These are phyloP conservation scores for Philypnodon macrostomus DNA, from an alignment of 2,797 vertebrate species.

Conservation along the genomic window DNA sequence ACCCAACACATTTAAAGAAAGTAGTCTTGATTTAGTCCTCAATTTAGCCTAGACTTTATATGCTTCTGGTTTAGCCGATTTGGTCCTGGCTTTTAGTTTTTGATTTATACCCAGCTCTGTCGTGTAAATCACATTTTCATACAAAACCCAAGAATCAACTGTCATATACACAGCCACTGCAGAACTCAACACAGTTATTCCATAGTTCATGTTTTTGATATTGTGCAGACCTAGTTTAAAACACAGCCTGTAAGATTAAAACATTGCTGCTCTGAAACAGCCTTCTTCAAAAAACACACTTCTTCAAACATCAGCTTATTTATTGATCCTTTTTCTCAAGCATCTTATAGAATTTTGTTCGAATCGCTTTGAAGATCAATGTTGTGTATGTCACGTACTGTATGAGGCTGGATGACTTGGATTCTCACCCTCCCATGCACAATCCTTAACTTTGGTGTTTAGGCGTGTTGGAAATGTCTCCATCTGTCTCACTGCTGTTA, in stretches of 20 bases:
- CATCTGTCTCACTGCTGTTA: slow-evolving; percentile 83
- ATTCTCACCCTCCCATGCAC: slow-evolving; percentile 17
- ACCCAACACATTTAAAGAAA: too few relatives aligned
- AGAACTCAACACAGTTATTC: too few relatives aligned
- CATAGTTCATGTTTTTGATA: too few relatives aligned
- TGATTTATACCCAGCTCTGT: too few relatives aligned
- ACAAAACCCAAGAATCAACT: too few relatives aligned
- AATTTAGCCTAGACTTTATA: too few relatives aligned
- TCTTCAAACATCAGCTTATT: slow-evolving; percentile 15
- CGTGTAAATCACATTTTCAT: too few relatives aligned
- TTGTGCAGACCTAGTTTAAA: too few relatives aligned
- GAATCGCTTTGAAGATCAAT: slow-evolving; percentile 25
- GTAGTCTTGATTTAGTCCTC: too few relatives aligned
- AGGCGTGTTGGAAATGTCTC: slow-evolving; percentile 80
- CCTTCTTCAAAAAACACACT: slow-evolving; percentile 3
- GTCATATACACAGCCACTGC: too few relatives aligned
- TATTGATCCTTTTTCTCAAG: slow-evolving; percentile 35
- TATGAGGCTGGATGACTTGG: slow-evolving; percentile 20
- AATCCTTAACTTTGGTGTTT: slow-evolving; percentile 60
- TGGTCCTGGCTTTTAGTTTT: too few relatives aligned
- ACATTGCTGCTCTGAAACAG: neutral
- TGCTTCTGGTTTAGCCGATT: too few relatives aligned
- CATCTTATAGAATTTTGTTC: slow-evolving; percentile 25
- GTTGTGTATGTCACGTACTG: slow-evolving; percentile 21
- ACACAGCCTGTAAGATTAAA: neutral